A percentile compares a stretch with the other conserved stretches of the same genome.
phyloP scores from a whole-genome alignment of 2,797 vertebrate genomes.

The Oryzias dopingdopingensis region DNA sequence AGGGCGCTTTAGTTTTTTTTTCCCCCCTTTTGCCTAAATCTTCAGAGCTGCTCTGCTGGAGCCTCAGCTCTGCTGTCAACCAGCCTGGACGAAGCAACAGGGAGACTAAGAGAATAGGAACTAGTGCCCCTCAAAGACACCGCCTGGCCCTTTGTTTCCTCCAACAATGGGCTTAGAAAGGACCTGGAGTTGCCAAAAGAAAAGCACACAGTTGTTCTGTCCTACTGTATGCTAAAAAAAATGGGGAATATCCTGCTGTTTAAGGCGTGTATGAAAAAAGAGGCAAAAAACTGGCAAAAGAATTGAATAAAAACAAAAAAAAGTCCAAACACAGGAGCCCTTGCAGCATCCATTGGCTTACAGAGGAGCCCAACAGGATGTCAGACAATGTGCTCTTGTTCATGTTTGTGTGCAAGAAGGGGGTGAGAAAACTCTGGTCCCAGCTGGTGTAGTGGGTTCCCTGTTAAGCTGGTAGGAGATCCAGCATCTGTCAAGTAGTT shows the following conservation, averaged over 20 bases:
- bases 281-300: conserved; percentile 26
- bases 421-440: conserved; percentile 20
- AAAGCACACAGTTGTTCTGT: conserved; percentile 9
- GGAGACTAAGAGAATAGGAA: conserved; percentile 31
- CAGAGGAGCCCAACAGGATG: conserved; percentile 49
- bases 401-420: conserved; percentile 24
- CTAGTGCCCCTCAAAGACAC: conserved; percentile 45
- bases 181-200: conserved; percentile 20
- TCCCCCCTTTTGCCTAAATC: conserved; percentile 22
- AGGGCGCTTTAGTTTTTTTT: conserved; percentile 43
- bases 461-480: conserved; percentile 45
- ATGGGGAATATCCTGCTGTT: conserved; percentile 13
- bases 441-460: conserved; percentile 21
- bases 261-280: conserved; percentile 1
- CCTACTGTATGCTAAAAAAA: conserved; percentile 17
- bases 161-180: conserved; percentile 50
- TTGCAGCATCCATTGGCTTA: conserved; percentile 41
- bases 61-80: conserved; percentile 38
- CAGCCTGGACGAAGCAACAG: conserved; percentile 30
- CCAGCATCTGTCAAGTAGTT: conserved; percentile 42
- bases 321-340: conserved; percentile 42
- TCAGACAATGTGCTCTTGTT: conserved; percentile 26
- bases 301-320: conserved; percentile 24
- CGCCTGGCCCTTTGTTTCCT: conserved; percentile 55
- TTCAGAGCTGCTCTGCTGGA: conserved; percentile 45